These are phyloP conservation scores for Aphaenogaster ashmeadi DNA, from an alignment of 1,140 invertebrate genomes.

Conservation along the genomic window DNA sequence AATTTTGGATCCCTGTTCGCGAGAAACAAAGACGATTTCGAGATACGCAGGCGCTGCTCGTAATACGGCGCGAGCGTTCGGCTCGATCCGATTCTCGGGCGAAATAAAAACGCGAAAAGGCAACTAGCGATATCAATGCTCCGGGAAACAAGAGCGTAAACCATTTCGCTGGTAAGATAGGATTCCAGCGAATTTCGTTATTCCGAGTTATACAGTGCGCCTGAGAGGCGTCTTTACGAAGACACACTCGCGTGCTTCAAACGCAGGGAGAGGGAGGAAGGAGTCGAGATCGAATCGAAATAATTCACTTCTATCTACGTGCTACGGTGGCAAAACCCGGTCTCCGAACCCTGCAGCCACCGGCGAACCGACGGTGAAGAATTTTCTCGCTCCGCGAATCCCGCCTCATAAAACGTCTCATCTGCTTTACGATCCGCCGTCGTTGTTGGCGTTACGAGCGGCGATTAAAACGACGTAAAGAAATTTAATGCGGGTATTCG, in stretches of 20 bases:
- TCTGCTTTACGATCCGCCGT: slow-evolving; percentile 64
- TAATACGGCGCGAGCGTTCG: neutral
- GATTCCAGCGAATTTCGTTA: slow-evolving; percentile 38
- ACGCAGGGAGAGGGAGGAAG: neutral
- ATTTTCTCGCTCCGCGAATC: slow-evolving; percentile 70
- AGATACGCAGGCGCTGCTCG: neutral
- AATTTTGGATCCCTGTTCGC: neutral
- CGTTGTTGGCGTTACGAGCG: neutral
- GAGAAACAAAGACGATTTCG: neutral
- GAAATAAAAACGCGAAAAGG: neutral
- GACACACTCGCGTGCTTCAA: neutral
- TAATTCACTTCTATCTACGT: slow-evolving; percentile 58
- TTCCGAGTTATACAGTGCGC: neutral
- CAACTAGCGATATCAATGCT: neutral
- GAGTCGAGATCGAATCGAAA: slow-evolving; percentile 33
- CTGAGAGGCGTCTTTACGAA: neutral
- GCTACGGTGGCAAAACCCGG: slow-evolving; percentile 16
- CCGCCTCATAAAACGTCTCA: slow-evolving; percentile 66
- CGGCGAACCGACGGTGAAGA: slow-evolving; percentile 33
- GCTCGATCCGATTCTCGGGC: neutral
- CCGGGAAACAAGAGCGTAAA: neutral
- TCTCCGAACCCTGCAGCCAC: slow-evolving; percentile 8
- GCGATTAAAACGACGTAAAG: slow-evolving; percentile 58
- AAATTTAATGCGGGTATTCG: slow-evolving; percentile 67
- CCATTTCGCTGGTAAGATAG: slow-evolving; percentile 26